Conservation (phyloP, 2,888 invertebrate species). For the Gastracanthus pulcherrimus region DNA sequence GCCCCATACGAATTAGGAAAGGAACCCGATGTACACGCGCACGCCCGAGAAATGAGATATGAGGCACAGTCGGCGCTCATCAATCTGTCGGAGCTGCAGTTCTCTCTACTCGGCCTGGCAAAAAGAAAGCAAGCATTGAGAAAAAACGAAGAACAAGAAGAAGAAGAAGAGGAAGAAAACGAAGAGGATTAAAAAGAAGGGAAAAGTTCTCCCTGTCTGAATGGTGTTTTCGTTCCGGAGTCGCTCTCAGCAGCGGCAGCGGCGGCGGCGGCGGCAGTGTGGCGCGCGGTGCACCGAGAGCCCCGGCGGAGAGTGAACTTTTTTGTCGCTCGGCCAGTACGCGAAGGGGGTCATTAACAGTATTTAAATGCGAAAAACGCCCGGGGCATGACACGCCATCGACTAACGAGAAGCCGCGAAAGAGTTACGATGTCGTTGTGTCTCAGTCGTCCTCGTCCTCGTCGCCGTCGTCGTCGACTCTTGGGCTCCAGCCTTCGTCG, state of each 20-base stretch:
- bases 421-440: slow-evolving; percentile 62
- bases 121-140: slow-evolving; percentile 13
- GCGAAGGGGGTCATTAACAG: slow-evolving; percentile 64
- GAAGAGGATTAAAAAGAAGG: slow-evolving; percentile 6
- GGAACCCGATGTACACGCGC: background rate
- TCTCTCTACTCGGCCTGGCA: slow-evolving; percentile 14
- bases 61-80: slow-evolving; percentile 30
- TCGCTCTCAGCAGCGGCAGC: slow-evolving; percentile 29
- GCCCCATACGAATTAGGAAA: background rate
- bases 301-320: background rate
- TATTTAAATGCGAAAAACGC: slow-evolving; percentile 66
- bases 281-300: background rate
- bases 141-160: background rate
- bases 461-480: background rate
- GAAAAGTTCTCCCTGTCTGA: background rate
- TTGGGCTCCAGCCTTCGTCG: background rate
- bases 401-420: slow-evolving; percentile 67
- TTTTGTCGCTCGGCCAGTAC: slow-evolving; percentile 5
- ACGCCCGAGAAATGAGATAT: slow-evolving; percentile 33
- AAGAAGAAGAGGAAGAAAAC: background rate
- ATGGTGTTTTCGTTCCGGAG: slow-evolving; percentile 37
- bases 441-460: too few species aligned
- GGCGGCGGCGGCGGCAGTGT: background rate
- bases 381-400: slow-evolving; percentile 62
- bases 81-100: slow-evolving; percentile 40